A percentile compares a stretch with the other conserved stretches of the same genome.
These are phyloP conservation scores for Cinclus mexicanus DNA, from an alignment of 2,113 vertebrate species.

Conservation along the genomic window DNA sequence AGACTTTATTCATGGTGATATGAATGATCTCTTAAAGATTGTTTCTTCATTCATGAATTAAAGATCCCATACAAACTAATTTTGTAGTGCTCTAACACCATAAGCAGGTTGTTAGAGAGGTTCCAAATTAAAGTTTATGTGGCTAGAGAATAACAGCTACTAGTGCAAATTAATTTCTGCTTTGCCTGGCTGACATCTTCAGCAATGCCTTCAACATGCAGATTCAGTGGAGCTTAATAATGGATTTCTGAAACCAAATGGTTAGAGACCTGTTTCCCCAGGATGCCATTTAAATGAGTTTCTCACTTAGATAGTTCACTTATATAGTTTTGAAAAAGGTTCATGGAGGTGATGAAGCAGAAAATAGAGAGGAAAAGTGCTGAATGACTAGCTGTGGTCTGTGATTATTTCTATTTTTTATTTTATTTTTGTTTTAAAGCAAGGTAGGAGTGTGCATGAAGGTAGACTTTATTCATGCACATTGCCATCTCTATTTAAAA, in stretches of 20 bases:
- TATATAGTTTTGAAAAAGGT: not conserved
- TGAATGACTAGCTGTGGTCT: not conserved
- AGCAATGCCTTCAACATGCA: not conserved
- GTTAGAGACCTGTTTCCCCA: not conserved
- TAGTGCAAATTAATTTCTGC: not conserved
- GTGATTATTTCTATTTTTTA: not conserved
- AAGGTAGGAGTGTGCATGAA: not conserved
- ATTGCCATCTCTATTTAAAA: not conserved
- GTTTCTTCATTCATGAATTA: not conserved
- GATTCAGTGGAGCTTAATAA: not conserved
- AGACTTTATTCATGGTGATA: not conserved
- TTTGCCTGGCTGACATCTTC: not conserved
- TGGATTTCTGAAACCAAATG: not conserved
- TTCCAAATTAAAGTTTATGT: not conserved
- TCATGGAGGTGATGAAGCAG: not conserved
- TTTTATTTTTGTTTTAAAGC: not conserved
- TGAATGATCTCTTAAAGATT: not conserved
- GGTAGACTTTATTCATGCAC: not conserved
- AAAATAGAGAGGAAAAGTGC: not conserved
- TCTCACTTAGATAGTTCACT: not conserved
- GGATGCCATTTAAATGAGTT: not conserved
- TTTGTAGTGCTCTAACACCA: not conserved
- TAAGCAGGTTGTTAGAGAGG: not conserved
- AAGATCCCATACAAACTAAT: not conserved
- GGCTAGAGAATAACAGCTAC: not conserved